Base-by-base conservation (phyloP, 1,140 invertebrate genomes). In the Portunus trituberculatus region DNA sequence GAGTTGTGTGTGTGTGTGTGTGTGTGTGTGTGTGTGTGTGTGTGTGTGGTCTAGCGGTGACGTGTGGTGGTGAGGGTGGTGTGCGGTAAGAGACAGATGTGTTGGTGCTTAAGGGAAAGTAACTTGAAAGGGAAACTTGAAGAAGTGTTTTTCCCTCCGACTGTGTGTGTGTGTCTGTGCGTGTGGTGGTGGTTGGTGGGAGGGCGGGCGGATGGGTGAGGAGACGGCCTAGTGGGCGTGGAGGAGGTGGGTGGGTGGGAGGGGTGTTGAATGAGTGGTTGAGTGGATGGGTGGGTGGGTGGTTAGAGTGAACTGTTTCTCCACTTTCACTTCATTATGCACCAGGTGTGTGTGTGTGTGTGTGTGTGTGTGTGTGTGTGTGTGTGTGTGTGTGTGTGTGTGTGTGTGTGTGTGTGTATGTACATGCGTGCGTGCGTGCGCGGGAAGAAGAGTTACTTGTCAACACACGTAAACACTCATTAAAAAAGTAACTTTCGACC, bases 101-200 rank as follows among this genome's bases (percentile, higher is more conserved):
- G 67, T 12, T 76, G 20, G 20, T 59, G 52, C 52, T 76, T 7
- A 76, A 76, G 67, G 67, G 67, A 76, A 76, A 76, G 67, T 76
- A 20, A 76, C 20, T 25, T 20, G 25, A 76, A n/a, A 76, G 67
- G 67, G 67, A 76, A 76, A 76, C 67, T 76, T 25, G 20, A 16
- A 20, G n/a, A 8, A 76, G 67, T 76, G 20, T 76, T 76, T 88
- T 88, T 31, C 29, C 87, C 32, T 88, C 20, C 16, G 29, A 32
- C 12, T 88, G 46, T 39, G 32, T 88, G 46, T 88, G 87, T 88
- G 32, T 45, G 46, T 45, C 28, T 32, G 87, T 45, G 87, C 14
- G 87, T 45, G 87, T 39, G 87, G 39, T 0, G 52, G 91, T 82
- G 52, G 87, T 88, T 0, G 52, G 91, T 82, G 52, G n/a, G 48